Conservation (phyloP, 2,797 vertebrate genomes). For the Cossypha dichroa region DNA sequence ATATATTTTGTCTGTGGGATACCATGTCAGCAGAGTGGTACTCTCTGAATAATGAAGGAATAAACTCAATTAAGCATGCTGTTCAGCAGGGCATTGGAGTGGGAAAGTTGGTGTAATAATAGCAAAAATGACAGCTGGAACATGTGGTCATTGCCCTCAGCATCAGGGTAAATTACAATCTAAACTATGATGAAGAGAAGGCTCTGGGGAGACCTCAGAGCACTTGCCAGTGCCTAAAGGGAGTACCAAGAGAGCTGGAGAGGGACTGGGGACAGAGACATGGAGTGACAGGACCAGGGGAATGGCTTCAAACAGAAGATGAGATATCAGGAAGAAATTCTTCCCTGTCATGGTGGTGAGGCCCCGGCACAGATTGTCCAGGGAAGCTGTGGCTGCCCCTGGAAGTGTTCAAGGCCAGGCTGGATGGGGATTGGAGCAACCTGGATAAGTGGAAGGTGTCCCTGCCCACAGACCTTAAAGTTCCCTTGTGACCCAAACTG, state of each 20-base stretch:
- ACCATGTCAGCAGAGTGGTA: not conserved
- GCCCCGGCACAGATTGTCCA: not conserved
- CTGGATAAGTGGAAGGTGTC: not conserved
- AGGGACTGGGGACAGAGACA: not conserved
- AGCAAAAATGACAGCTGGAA: not conserved
- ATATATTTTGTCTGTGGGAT: not conserved
- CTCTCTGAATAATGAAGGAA: not conserved
- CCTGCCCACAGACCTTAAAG: not conserved
- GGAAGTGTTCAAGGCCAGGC: not conserved
- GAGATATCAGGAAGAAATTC: not conserved
- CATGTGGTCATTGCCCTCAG: not conserved
- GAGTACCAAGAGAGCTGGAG: not conserved
- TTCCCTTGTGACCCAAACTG: not conserved
- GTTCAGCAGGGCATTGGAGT: not conserved
- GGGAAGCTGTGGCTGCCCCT: not conserved
- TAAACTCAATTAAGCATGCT: not conserved
- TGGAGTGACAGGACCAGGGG: not conserved
- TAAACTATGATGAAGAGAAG: not conserved
- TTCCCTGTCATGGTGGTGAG: not conserved
- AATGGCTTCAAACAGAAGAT: not conserved
- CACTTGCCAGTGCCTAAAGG: not conserved
- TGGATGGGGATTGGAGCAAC: not conserved
- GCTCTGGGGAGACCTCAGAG: not conserved
- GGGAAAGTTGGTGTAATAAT: not conserved
- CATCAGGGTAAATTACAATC: not conserved